Evolutionary conservation across 2,797 vertebrate species (phyloP).

Genomic region (Hippoglossus hippoglossus): DNA sequence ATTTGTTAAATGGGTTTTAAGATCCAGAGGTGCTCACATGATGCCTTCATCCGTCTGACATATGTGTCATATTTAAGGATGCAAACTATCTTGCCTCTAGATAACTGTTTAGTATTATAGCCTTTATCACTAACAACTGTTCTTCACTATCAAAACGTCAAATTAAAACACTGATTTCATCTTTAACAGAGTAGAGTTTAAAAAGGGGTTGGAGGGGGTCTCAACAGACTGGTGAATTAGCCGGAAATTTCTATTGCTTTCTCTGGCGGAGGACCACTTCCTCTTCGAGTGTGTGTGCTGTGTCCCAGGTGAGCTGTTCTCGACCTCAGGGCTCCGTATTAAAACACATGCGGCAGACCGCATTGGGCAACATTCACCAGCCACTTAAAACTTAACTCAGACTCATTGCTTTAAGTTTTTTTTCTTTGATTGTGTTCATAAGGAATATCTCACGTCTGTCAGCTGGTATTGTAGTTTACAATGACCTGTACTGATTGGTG

Average conservation of each 20-base stretch:
- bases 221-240: slow-evolving; percentile 82
- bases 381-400: slow-evolving; percentile 75
- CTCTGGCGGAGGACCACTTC: slow-evolving; percentile 87
- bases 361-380: slow-evolving; percentile 78
- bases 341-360: slow-evolving; percentile 81
- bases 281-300: slow-evolving; percentile 81
- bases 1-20: neutral
- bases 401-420: slow-evolving; percentile 45
- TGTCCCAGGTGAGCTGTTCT: slow-evolving; percentile 89
- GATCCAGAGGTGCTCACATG: neutral
- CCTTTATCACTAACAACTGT: slow-evolving; percentile 37
- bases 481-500: neutral
- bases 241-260: slow-evolving; percentile 91
- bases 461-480: slow-evolving; percentile 9
- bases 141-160: slow-evolving; percentile 52
- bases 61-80: neutral
- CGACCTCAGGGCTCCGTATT: slow-evolving; percentile 84
- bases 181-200: slow-evolving; percentile 54
- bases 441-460: slow-evolving; percentile 30
- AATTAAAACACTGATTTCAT: slow-evolving; percentile 72
- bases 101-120: neutral
- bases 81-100: neutral
- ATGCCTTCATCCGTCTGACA: neutral
- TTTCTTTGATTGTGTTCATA: slow-evolving; percentile 47
- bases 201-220: slow-evolving; percentile 49